Evolutionary conservation across 2,797 vertebrate species (phyloP).

Genomic region (Euphonia xanthogaster): DNA sequence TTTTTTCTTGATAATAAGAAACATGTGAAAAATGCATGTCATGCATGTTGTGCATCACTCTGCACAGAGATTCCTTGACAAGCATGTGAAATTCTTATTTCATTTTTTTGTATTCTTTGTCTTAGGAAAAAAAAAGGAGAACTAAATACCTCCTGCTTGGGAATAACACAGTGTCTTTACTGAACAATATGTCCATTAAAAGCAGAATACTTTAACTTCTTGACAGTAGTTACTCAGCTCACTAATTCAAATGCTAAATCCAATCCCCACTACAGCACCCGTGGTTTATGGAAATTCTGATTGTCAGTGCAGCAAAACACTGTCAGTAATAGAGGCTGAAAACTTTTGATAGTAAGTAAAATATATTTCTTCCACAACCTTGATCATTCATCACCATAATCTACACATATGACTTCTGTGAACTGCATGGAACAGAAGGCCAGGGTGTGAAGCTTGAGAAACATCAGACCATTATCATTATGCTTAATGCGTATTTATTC

Average conservation of each 20-base stretch:
- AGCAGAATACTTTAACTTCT: neutral
- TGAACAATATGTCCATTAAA: neutral
- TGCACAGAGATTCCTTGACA: neutral
- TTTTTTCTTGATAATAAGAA: neutral
- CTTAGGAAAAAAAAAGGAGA: neutral
- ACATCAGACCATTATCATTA: neutral
- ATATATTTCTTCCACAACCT: neutral
- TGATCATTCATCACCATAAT: neutral
- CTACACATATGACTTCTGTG: neutral
- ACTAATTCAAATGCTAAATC: neutral
- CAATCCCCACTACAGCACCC: neutral
- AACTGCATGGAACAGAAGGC: neutral
- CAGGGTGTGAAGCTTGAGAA: neutral
- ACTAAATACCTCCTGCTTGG: neutral
- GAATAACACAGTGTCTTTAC: neutral
- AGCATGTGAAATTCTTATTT: neutral
- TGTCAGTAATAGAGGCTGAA: neutral
- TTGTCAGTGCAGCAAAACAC: neutral
- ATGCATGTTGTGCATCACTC: neutral
- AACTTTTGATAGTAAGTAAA: neutral
- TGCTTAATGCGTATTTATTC: slow-evolving; percentile 21
- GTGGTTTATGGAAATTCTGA: neutral
- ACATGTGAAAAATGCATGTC: neutral
- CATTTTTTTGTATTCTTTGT: neutral
- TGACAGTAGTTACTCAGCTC: neutral